Base-by-base conservation (phyloP, 2,888 invertebrate species). In the Stenodera caucasica region DNA sequence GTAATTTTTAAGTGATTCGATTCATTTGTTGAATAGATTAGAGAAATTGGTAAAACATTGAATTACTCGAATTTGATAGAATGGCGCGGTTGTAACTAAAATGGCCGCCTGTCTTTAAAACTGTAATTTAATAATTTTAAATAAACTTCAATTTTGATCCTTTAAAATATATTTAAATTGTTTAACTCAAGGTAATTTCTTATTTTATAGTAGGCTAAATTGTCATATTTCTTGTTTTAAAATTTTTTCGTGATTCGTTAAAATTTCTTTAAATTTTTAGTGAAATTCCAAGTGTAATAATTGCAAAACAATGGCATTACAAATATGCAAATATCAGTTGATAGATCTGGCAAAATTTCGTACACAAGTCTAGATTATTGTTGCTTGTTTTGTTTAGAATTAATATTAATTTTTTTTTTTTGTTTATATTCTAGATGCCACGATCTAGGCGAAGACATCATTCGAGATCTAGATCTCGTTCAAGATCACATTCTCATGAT, bases 371-470 rank as follows among this genome's bases (percentile, higher is more conserved):
- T 8, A 12, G 14, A 18, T 52, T n/a, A 21, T 9, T 2, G 45
- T 3, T 32, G 29, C 2, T 33, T 15, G 8, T 18, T 4, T 8
- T 21, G 45, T 18, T 15, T 12, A 23, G n/a, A 4, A 12, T 33
- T 12, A 33, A 8, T 9, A 15, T 15, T 2, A 2, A 15, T 40
- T 18, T 37, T 9, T 40, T 12, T 11, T 11, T 4, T 2, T 37
- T 35, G 26, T 51, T 60, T 63, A 57, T 66, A 63, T 81, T 80
- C 58, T 83, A 92, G 92, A 92, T 92, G 92, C 92, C 92, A 77
- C 88, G 91, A 73, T 89, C 89, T 68, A 86, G 91, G 73, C 89
- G 92, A 84, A 89, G 91, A 82, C 90, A 91, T 79, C 89, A 90
- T 77, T 87, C 88, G 63, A 79, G 86, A 53, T 87, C 86, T 35